Conservation (phyloP, 2,888 invertebrate species). For the Noctua janthina region DNA sequence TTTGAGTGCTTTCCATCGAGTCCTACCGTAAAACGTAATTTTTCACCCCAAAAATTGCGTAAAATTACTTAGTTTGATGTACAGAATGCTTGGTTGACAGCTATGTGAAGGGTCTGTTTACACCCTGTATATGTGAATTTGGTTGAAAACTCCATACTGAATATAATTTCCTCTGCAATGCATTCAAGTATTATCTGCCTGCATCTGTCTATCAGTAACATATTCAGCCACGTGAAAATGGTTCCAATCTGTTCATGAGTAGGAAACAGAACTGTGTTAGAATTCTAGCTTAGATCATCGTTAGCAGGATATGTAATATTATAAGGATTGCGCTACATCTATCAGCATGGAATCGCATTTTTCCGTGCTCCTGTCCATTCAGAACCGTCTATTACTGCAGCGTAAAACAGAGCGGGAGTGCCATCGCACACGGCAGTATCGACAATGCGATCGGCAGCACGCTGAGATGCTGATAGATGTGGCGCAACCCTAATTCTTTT, state of each 20-base stretch:
- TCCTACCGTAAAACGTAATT: no score
- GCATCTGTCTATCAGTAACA: slow-evolving; percentile 33
- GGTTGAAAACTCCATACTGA: background rate
- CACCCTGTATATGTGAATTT: no score
- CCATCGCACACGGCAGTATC: background rate
- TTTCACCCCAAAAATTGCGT: no score
- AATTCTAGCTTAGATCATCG: slow-evolving; percentile 38
- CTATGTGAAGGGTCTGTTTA: no score
- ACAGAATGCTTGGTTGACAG: no score
- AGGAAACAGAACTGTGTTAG: slow-evolving; percentile 45
- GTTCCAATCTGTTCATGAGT: slow-evolving; percentile 60
- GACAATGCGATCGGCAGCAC: background rate
- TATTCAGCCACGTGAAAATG: slow-evolving; percentile 46
- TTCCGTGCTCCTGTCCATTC: background rate
- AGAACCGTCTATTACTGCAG: background rate
- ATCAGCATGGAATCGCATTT: background rate
- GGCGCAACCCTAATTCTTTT: background rate
- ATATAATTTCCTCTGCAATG: background rate
- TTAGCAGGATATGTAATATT: slow-evolving; percentile 42
- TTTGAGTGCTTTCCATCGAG: no score
- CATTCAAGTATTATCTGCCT: background rate
- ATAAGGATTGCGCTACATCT: background rate
- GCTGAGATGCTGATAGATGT: background rate
- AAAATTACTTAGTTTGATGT: no score
- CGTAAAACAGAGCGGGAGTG: background rate